Conservation (phyloP, 2,797 vertebrate species). For the Pantherophis vulpinus region DNA sequence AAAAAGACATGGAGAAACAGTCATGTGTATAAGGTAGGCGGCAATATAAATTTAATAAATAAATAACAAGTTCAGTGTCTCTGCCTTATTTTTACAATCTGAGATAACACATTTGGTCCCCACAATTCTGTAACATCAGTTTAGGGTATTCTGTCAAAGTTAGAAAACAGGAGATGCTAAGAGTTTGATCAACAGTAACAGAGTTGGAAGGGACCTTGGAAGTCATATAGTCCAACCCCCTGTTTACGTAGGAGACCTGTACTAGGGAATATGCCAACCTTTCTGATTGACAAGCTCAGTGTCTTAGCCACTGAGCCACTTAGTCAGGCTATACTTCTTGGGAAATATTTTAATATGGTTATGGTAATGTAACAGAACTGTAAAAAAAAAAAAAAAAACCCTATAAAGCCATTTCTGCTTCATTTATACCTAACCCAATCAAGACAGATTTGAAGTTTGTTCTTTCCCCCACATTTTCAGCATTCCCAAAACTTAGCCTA, state of each 20-base stretch:
- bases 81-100: neutral
- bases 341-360: neutral
- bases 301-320: no score
- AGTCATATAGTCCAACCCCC: no score
- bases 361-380: neutral
- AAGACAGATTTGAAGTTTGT: neutral
- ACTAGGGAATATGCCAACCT: no score
- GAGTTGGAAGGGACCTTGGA: no score
- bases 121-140: neutral
- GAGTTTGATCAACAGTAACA: neutral
- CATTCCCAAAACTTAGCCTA: neutral
- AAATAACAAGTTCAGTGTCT: neutral
- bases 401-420: neutral
- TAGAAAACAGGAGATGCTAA: neutral
- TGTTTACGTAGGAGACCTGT: no score
- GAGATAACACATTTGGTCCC: neutral
- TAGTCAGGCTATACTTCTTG: neutral
- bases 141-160: neutral
- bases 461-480: neutral
- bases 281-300: no score
- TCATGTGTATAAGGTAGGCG: neutral
- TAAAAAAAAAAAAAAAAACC: neutral
- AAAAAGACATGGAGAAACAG: neutral
- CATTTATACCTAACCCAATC: neutral
- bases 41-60: neutral